phyloP scores from a whole-genome alignment of 2,888 invertebrate genomes.

The Rhamnusium bicolor region DNA sequence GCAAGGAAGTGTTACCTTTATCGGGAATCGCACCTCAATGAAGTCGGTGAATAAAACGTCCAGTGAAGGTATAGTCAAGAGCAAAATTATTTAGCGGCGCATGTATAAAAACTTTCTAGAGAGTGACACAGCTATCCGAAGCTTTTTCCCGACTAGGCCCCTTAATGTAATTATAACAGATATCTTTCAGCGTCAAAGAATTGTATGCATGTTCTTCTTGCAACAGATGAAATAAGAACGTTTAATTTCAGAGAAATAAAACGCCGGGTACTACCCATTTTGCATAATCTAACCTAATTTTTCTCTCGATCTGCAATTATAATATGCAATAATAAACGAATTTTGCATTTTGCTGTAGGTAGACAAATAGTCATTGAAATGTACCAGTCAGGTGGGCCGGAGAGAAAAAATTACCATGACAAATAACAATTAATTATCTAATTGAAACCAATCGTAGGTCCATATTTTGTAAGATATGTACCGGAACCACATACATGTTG shows the following conservation, averaged over 20 bases:
- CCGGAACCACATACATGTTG: conserved; percentile 12
- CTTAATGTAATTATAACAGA: no score
- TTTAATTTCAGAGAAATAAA: not conserved
- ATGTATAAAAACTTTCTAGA: no score
- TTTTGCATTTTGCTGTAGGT: not conserved
- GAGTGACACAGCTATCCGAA: no score
- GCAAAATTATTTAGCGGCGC: no score
- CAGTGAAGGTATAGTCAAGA: no score
- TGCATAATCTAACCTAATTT: not conserved
- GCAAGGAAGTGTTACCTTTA: no score
- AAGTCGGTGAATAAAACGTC: no score
- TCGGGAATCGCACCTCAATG: no score
- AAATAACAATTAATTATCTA: conserved; percentile 24
- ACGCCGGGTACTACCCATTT: not conserved
- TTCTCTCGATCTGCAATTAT: conserved; percentile 10
- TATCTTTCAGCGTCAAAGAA: no score
- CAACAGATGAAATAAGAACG: not conserved
- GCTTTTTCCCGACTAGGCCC: no score
- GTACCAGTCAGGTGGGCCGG: conserved; percentile 3
- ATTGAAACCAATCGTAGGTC: conserved; percentile 16
- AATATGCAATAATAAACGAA: conserved; percentile 3
- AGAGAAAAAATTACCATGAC: not conserved
- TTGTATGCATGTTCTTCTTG: not conserved
- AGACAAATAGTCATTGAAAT: conserved; percentile 6
- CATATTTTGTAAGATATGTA: conserved; percentile 19